phyloP scores from a whole-genome alignment of 2,797 vertebrate species.

The Pteropus rufus region DNA sequence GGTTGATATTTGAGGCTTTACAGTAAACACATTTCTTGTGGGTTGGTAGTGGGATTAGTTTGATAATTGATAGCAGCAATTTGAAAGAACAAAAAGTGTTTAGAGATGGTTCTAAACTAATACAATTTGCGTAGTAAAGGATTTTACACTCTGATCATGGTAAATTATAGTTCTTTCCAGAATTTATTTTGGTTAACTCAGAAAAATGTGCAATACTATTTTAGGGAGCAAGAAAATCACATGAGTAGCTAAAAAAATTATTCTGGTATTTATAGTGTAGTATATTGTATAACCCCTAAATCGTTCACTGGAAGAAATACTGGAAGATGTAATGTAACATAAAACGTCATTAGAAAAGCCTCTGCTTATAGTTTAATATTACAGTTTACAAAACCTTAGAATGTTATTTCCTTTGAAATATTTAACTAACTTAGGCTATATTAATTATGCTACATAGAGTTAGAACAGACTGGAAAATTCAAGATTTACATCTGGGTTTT shows the following conservation, averaged over 20 bases:
- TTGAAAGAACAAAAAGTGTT: slow-evolving; percentile 24
- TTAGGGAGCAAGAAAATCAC: slow-evolving; percentile 33
- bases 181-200: slow-evolving; percentile 53
- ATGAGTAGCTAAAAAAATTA: neutral
- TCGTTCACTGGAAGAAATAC: slow-evolving; percentile 12
- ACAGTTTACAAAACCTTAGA: neutral
- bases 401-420: slow-evolving; percentile 14
- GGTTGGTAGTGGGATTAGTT: slow-evolving; percentile 17
- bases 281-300: neutral
- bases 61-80: neutral
- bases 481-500: slow-evolving; percentile 19
- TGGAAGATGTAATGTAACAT: neutral
- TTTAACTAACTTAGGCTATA: neutral
- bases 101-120: slow-evolving; percentile 16
- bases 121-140: slow-evolving; percentile 23
- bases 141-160: slow-evolving; percentile 1
- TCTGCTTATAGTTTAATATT: neutral
- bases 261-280: neutral
- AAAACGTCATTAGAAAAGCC: slow-evolving; percentile 8
- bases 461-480: neutral
- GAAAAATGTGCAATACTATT: slow-evolving; percentile 30
- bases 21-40: slow-evolving; percentile 7
- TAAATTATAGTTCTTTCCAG: slow-evolving; percentile 20
- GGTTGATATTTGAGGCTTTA: slow-evolving; percentile 19
- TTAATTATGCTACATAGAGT: neutral